These are phyloP conservation scores for Dicentrarchus labrax DNA, from an alignment of 2,113 vertebrate species.

Conservation along the genomic window DNA sequence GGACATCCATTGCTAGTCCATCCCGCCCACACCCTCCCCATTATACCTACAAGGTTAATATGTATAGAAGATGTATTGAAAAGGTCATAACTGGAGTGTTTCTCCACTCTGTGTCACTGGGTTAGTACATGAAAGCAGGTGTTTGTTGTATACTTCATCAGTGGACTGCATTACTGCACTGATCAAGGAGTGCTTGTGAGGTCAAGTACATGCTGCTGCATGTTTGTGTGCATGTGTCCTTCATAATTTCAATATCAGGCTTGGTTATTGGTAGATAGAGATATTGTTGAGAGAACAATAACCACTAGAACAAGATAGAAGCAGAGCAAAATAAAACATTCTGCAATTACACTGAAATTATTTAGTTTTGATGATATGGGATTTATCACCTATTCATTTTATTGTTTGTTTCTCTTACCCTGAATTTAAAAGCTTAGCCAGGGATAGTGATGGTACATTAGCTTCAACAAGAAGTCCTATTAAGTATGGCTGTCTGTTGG, in stretches of 20 bases:
- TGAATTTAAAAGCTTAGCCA: background rate
- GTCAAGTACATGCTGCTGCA: background rate
- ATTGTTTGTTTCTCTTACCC: background rate
- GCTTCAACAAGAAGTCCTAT: background rate
- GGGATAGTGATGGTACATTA: background rate
- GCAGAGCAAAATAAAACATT: background rate
- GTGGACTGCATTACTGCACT: slow-evolving; percentile 23
- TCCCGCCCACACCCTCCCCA: slow-evolving; percentile 69
- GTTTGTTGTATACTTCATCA: slow-evolving; percentile 53
- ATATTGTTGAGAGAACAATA: slow-evolving; percentile 10
- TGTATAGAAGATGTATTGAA: slow-evolving; percentile 73
- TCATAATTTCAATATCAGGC: slow-evolving; percentile 15
- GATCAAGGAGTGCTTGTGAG: slow-evolving; percentile 14
- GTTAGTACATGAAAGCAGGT: slow-evolving; percentile 30
- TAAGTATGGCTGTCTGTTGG: no score
- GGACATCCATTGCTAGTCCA: slow-evolving; percentile 76
- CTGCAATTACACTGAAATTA: background rate
- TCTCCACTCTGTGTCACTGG: slow-evolving; percentile 38
- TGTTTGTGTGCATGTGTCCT: slow-evolving; percentile 16
- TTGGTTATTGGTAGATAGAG: slow-evolving; percentile 6
- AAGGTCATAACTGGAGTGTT: slow-evolving; percentile 69
- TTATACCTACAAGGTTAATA: slow-evolving; percentile 80
- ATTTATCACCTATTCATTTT: background rate
- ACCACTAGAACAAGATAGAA: slow-evolving; percentile 10
- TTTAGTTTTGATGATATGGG: background rate